Base-by-base conservation (phyloP, 2,888 invertebrate species). In the Caenorhabditis angaria region DNA sequence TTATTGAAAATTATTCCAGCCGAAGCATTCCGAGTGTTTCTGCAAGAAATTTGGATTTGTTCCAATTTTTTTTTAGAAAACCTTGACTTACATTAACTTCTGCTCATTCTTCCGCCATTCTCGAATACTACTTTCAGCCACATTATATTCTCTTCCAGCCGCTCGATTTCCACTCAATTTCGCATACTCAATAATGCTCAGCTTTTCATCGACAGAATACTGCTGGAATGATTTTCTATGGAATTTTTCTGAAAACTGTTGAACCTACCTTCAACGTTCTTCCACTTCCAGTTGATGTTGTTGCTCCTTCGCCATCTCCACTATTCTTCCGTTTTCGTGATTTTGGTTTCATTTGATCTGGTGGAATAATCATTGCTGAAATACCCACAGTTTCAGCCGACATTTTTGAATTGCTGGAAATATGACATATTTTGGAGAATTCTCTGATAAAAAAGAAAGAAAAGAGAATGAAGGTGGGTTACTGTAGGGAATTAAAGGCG, bases 31-130 rank as follows among this genome's bases (percentile, higher is more conserved):
- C 50, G 22, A 22, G 4, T 24, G 22, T 50, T 50, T 18, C 50
- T 50, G 50, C n/a, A n/a, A 48, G 5, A 32, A 41, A 41, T n/a
- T n/a, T n/a, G 8, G 14, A 10, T 35, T 10, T 35, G 35, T 14
- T 35, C 35, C 35, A 51, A 22, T 51, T 22, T 18, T 12, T 51
- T n/a, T 8, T 51, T 51, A 6, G 6, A 12, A 12, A 5, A 51
- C 51, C 6, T 8, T n/a, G 25, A 29, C 67, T 65, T 55, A 73
- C 72, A 65, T 72, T 22, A 86, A 65, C 61, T 81, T 83, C n/a
- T 69, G 71, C 65, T 86, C 86, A 68, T 86, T 86, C 51, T 86
- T 86, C 35, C 85, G 69, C 86, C 86, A 86, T 67, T 86, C 86
- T 48, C 86, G 62, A 41, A 86, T 86, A 29, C 82, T 82, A 47